Conservation (phyloP, 2,113 vertebrate species). For the Halichoerus grypus region DNA sequence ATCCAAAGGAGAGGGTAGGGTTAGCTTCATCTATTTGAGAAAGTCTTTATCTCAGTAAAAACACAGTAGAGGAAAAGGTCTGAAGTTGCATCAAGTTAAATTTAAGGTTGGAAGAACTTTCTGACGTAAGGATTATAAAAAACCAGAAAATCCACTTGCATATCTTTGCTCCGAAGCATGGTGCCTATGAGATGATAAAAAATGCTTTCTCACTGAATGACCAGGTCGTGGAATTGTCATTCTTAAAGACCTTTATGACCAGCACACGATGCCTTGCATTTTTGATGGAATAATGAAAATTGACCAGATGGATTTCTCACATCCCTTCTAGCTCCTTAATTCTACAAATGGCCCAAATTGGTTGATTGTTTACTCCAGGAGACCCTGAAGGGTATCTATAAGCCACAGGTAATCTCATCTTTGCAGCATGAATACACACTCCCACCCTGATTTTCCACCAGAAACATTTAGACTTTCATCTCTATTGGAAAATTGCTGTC, state of each 20-base stretch:
- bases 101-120: slow-evolving; percentile 7
- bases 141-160: background rate
- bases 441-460: slow-evolving; percentile 13
- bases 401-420: slow-evolving; percentile 35
- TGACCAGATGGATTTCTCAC: background rate
- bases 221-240: background rate
- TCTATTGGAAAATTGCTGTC: slow-evolving; percentile 67
- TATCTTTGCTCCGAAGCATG: background rate
- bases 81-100: slow-evolving; percentile 2
- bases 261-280: background rate
- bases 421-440: background rate
- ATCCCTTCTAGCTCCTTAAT: background rate
- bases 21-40: background rate
- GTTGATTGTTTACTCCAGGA: slow-evolving; percentile 12
- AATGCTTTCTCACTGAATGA: slow-evolving; percentile 37
- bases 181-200: background rate
- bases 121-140: background rate
- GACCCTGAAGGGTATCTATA: background rate
- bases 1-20: background rate
- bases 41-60: slow-evolving; percentile 50
- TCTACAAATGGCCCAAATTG: background rate
- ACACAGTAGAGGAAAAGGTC: background rate
- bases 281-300: slow-evolving; percentile 15
- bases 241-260: slow-evolving; percentile 15
- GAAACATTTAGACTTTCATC: slow-evolving; percentile 55